A percentile compares a stretch with the other conserved stretches of the same genome.
Evolutionary conservation across 1,140 invertebrate species (phyloP).

Genomic region (Dendrolimus punctatus): DNA sequence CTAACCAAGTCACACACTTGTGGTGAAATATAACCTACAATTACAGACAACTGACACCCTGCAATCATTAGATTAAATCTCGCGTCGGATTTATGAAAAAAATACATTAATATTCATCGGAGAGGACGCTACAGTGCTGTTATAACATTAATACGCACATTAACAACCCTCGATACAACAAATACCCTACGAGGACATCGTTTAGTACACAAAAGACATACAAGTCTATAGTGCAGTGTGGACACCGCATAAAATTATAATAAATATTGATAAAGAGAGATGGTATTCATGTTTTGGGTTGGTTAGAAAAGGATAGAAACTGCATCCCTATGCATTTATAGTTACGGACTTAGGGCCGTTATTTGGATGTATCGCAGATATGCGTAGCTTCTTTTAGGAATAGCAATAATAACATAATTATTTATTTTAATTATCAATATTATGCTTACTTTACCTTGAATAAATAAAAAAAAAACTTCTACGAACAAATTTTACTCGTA

Average conservation of each 20-base stretch:
- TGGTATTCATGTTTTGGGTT: background rate
- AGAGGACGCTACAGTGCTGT: background rate
- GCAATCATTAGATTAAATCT: conserved; percentile 57
- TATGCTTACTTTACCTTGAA: too few species aligned
- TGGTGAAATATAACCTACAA: conserved; percentile 22
- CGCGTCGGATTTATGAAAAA: conserved; percentile 32
- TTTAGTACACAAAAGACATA: conserved; percentile 54
- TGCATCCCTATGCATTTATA: conserved; percentile 24
- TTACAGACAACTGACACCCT: conserved; percentile 51
- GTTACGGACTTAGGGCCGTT: conserved; percentile 7
- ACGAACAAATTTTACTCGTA: too few species aligned
- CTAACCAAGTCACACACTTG: too few species aligned
- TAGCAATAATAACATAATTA: too few species aligned
- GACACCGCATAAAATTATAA: conserved; percentile 68
- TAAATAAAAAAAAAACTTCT: too few species aligned
- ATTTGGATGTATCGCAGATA: too few species aligned
- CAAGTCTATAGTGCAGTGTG: conserved; percentile 12
- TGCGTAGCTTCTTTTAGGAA: too few species aligned
- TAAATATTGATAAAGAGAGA: conserved; percentile 51
- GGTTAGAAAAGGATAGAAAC: conserved; percentile 18
- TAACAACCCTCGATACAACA: conserved; percentile 51
- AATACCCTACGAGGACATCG: conserved; percentile 46
- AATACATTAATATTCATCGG: conserved; percentile 55
- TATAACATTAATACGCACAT: background rate
- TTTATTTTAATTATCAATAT: too few species aligned